Base-by-base conservation (phyloP, 37 sponge, comb jelly and placozoan genomes). In the Cladorhizidae sp. region DNA sequence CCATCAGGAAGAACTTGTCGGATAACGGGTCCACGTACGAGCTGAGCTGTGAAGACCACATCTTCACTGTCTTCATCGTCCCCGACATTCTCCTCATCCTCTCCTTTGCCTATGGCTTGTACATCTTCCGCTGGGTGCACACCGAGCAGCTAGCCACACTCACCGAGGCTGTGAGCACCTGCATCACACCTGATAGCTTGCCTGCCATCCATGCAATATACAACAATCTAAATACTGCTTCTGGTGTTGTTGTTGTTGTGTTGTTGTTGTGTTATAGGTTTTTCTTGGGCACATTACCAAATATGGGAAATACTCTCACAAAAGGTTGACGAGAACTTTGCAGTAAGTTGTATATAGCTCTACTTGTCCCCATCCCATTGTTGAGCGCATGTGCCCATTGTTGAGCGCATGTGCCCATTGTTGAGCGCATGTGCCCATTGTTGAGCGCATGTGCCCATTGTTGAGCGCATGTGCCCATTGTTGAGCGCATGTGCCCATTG, bases 141-240 rank as follows among this genome's bases (percentile, higher is more conserved):
- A 84, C 86, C 25, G 95, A 94, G 77, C 75, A 94, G 32, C 81
- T 94, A 40, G 61, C 88, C 43, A 94, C 80, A n/a, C 81, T 94
- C 33, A 88, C 88, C 21, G 92, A 91, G 42, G 86, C 78, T 26
- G 95, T 94, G 25, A 73, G 90, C 74, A 17, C 21, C 17, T 22
- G 26, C 15, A n/a, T n/a, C n/a, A n/a, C n/a, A n/a, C n/a, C n/a
- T n/a, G n/a, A n/a, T n/a, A n/a, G n/a, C n/a, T n/a, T n/a, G n/a
- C n/a, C n/a, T n/a, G n/a, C n/a, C n/a, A n/a, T n/a, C n/a, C n/a
- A n/a, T n/a, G n/a, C n/a, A n/a, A n/a, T n/a, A n/a, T n/a, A n/a
- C n/a, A n/a, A n/a, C n/a, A n/a, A n/a, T n/a, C n/a, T n/a, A n/a
- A n/a, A n/a, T n/a, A n/a, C n/a, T n/a, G n/a, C n/a, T n/a, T n/a